These are phyloP conservation scores for Tribolium freemani DNA, from an alignment of 2,888 invertebrate genomes.

Conservation along the genomic window DNA sequence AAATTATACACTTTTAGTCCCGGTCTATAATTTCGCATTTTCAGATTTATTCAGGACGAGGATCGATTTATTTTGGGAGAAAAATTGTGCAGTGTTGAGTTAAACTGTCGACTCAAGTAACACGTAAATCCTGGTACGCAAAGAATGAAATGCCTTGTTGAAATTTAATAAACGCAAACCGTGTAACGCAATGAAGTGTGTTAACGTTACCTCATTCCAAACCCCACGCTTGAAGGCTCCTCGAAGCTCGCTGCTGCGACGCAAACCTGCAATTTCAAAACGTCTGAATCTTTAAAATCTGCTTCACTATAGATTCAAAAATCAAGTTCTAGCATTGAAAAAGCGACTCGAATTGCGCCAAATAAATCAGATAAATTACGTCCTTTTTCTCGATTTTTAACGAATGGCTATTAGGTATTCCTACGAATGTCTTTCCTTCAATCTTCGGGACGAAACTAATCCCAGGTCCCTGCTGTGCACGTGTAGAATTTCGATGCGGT, in stretches of 20 bases:
- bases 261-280: constrained; percentile 33
- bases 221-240: constrained; percentile 27
- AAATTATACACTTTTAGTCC: constrained; percentile 3
- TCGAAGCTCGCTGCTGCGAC: constrained; percentile 11
- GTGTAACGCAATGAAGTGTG: constrained; percentile 55
- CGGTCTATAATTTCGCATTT: constrained; percentile 11
- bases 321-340: too few species aligned
- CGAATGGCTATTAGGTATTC: background rate
- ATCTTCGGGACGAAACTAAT: background rate
- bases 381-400: background rate
- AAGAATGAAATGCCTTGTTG: constrained; percentile 28
- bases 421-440: background rate
- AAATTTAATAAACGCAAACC: constrained; percentile 56
- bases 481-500: constrained; percentile 34
- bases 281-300: background rate
- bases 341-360: background rate
- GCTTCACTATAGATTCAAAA: background rate
- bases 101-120: background rate
- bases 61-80: too few species aligned
- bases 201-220: constrained; percentile 51
- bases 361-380: background rate
- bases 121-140: constrained; percentile 24
- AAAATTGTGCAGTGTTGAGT: too few species aligned
- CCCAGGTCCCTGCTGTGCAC: constrained; percentile 7
- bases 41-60: background rate